Conservation (phyloP, 2,797 vertebrate genomes). For the Avahi laniger region DNA sequence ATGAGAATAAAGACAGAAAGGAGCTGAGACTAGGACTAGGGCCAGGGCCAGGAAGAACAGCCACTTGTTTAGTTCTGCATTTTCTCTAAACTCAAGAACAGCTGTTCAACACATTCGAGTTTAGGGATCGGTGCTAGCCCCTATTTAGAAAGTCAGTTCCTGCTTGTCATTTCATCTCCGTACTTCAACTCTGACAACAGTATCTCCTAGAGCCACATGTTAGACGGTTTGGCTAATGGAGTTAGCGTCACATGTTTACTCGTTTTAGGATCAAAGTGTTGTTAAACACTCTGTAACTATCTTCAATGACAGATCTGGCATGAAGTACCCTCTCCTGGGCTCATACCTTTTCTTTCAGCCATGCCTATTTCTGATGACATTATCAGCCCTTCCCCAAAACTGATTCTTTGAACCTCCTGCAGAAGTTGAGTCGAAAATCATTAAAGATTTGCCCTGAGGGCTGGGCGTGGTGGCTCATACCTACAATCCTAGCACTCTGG, state of each 20-base stretch:
- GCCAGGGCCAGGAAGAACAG: no score
- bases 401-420: neutral
- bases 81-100: neutral
- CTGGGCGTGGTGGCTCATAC: no score
- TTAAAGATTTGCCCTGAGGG: neutral
- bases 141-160: neutral
- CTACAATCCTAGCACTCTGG: no score
- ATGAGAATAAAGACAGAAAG: neutral
- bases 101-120: neutral
- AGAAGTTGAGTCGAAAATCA: neutral
- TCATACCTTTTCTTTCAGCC: neutral
- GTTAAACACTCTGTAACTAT: neutral
- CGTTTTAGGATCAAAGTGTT: neutral
- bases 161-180: neutral
- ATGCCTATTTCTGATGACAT: neutral
- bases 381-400: neutral
- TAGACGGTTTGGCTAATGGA: neutral
- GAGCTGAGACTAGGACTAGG: neutral
- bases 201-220: neutral
- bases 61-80: neutral
- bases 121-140: neutral
- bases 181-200: neutral
- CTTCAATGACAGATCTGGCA: neutral
- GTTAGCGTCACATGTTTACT: fast-evolving
- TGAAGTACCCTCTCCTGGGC: neutral